These are phyloP conservation scores for Epinephelus malabaricus DNA, from an alignment of 2,797 vertebrate genomes.

Conservation along the genomic window DNA sequence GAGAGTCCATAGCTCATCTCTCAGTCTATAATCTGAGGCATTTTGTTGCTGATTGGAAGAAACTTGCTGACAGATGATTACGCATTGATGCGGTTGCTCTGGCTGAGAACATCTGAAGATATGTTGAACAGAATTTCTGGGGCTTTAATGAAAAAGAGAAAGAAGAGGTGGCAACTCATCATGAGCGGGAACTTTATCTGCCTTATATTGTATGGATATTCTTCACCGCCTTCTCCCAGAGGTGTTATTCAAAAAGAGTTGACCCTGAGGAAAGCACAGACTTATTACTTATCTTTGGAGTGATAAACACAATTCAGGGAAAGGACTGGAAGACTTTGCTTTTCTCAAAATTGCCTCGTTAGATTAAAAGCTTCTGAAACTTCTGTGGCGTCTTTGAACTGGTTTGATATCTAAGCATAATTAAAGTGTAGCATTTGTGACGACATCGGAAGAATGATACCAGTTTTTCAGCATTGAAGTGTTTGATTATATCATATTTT, in stretches of 20 bases:
- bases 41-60: constrained; percentile 19
- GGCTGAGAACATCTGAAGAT: constrained; percentile 21
- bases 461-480: neutral
- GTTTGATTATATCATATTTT: neutral
- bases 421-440: neutral
- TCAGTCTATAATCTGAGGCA: neutral
- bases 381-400: neutral
- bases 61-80: constrained; percentile 20
- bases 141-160: constrained; percentile 23
- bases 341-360: constrained; percentile 20
- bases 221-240: constrained; percentile 13
- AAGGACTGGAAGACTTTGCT: neutral
- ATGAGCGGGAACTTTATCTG: constrained; percentile 13
- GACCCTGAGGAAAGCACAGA: constrained; percentile 30
- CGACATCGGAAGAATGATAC: neutral
- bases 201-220: constrained; percentile 19
- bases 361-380: constrained; percentile 5
- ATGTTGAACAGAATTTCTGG: constrained; percentile 15
- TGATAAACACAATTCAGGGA: constrained; percentile 28
- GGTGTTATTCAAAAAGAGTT: constrained; percentile 28
- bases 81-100: constrained; percentile 16
- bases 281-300: constrained; percentile 17
- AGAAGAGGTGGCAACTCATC: constrained; percentile 28
- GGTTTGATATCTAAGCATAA: neutral
- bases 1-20: constrained; percentile 6